Evolutionary conservation across 1,140 invertebrate genomes (phyloP).

Genomic region (Cydia fagiglandana): DNA sequence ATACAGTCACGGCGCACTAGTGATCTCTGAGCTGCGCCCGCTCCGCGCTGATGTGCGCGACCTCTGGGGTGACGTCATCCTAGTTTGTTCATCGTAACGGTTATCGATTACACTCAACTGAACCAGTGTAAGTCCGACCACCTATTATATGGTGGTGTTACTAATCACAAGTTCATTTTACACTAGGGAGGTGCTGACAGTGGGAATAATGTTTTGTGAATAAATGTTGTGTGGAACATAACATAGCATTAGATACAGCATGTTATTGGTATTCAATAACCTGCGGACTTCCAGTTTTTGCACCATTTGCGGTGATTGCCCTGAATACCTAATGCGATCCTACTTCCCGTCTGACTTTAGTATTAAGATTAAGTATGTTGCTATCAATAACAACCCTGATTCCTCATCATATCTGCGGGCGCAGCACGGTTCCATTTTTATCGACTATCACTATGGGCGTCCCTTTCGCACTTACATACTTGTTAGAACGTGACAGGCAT

Average conservation of each 20-base stretch:
- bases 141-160: not conserved
- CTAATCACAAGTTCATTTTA: not conserved
- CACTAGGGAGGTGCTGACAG: not conserved
- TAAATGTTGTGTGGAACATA: conserved; percentile 39
- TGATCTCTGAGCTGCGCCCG: conserved; percentile 55
- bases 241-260: conserved; percentile 48
- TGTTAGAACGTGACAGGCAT: too few relatives aligned
- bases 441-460: too few relatives aligned
- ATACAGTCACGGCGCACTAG: conserved; percentile 67
- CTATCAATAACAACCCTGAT: not conserved
- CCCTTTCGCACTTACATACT: too few relatives aligned
- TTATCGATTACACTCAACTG: not conserved
- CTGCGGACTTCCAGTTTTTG: conserved; percentile 66
- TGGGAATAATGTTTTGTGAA: conserved; percentile 32
- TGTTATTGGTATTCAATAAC: conserved; percentile 63
- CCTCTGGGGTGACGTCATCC: conserved; percentile 70
- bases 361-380: not conserved
- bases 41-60: conserved; percentile 59
- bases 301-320: conserved; percentile 43
- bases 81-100: conserved; percentile 11
- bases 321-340: conserved; percentile 54
- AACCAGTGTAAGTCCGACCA: not conserved
- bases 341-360: conserved; percentile 43
- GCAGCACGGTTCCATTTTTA: too few relatives aligned
- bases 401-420: not conserved